A percentile compares a stretch with the other conserved stretches of the same genome.
Evolutionary conservation across 2,888 invertebrate species (phyloP).

Genomic region (Drosophila paranaensis): DNA sequence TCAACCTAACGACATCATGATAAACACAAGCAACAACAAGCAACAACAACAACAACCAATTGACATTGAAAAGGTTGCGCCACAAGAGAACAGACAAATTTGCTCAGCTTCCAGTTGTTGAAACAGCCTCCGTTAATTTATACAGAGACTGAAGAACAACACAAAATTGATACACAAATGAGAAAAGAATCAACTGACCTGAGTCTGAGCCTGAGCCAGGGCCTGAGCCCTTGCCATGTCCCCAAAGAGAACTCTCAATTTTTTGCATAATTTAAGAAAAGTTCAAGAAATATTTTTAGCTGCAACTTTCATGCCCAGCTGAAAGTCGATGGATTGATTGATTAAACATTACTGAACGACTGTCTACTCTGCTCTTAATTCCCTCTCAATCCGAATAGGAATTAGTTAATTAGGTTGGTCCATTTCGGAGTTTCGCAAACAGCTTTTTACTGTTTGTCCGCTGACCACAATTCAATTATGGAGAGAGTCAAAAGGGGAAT

Average conservation of each 20-base stretch:
- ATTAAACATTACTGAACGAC: too few relatives aligned
- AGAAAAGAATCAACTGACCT: constrained; percentile 29
- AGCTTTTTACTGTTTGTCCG: too few relatives aligned
- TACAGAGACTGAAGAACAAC: constrained; percentile 26
- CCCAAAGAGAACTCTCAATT: background rate
- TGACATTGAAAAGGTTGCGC: constrained; percentile 68
- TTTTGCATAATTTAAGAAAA: constrained; percentile 1
- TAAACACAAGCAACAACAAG: constrained; percentile 51
- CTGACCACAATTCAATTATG: constrained; percentile 3
- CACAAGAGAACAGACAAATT: constrained; percentile 37
- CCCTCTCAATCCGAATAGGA: background rate
- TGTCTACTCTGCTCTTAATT: too few relatives aligned
- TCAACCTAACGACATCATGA: constrained; percentile 66
- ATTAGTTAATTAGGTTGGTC: constrained; percentile 1
- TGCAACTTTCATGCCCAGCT: background rate
- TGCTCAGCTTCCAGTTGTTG: constrained; percentile 44
- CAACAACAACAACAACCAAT: constrained; percentile 46
- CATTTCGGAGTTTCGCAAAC: background rate
- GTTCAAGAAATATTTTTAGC: background rate
- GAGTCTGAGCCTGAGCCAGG: too few relatives aligned
- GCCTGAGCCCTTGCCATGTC: constrained; percentile 1
- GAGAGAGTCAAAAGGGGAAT: background rate
- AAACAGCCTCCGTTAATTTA: constrained; percentile 56
- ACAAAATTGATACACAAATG: constrained; percentile 50
- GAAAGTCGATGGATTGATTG: background rate